A percentile compares a stretch with the other conserved stretches of the same genome.
These are phyloP conservation scores for Bovichtus variegatus DNA, from an alignment of 2,797 vertebrate genomes.

Conservation along the genomic window DNA sequence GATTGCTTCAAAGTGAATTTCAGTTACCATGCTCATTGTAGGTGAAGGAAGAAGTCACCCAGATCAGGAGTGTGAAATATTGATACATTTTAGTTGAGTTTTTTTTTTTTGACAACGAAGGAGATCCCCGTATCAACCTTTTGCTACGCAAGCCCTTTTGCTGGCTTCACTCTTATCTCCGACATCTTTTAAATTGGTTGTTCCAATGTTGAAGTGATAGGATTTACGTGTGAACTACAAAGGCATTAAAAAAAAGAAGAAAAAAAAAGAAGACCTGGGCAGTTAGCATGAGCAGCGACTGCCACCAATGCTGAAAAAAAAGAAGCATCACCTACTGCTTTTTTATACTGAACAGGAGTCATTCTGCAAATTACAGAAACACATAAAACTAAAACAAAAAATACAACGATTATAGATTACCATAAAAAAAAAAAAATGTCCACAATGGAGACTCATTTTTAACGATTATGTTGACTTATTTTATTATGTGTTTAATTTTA, in stretches of 20 bases:
- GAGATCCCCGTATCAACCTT: background rate
- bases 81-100: too few species aligned
- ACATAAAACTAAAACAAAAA: background rate
- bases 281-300: background rate
- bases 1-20: background rate
- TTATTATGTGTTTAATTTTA: conserved; percentile 59
- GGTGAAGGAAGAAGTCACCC: background rate
- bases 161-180: background rate
- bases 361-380: background rate
- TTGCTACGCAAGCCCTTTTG: background rate
- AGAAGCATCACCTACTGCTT: background rate
- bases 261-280: background rate
- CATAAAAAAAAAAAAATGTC: conserved; percentile 7
- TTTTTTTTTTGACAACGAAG: background rate
- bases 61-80: background rate
- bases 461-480: conserved; percentile 54
- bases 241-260: background rate
- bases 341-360: background rate
- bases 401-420: background rate
- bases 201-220: background rate
- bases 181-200: background rate
- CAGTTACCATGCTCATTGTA: background rate
- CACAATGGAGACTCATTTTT: conserved; percentile 12
- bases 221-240: background rate
- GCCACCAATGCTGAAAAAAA: background rate